Evolutionary conservation across 2,113 vertebrate genomes (phyloP).

Genomic region (Labrus mixtus): DNA sequence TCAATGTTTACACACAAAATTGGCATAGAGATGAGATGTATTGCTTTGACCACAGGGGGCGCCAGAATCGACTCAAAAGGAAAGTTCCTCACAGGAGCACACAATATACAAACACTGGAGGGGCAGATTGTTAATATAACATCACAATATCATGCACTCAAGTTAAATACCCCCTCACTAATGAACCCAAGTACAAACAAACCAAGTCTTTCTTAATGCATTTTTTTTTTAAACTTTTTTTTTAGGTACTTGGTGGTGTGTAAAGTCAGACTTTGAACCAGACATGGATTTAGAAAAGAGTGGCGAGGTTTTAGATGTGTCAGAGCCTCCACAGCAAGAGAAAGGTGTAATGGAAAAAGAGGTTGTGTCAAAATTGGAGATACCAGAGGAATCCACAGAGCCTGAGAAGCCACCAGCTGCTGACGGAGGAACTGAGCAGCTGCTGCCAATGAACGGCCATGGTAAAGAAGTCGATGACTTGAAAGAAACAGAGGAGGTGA

Average conservation of each 20-base stretch:
- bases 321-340: slow-evolving; percentile 60
- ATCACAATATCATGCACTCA: no score
- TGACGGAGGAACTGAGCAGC: slow-evolving; percentile 41
- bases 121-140: no score
- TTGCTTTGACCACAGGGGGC: no score
- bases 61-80: no score
- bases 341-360: slow-evolving; percentile 62
- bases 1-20: no score
- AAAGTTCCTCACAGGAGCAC: no score
- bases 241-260: slow-evolving; percentile 68
- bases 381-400: slow-evolving; percentile 39
- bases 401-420: slow-evolving; percentile 68
- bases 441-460: slow-evolving; percentile 48
- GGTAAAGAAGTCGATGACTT: neutral
- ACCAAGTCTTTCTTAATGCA: no score
- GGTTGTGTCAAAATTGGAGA: slow-evolving; percentile 43
- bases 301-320: slow-evolving; percentile 60
- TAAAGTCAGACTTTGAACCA: slow-evolving; percentile 40
- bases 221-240: no score
- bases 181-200: no score
- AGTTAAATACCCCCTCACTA: no score
- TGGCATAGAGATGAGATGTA: no score
- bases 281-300: slow-evolving; percentile 79
- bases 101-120: no score
- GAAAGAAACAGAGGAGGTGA: slow-evolving; percentile 30